These are phyloP conservation scores for Hassar affinis DNA, from an alignment of 2,113 vertebrate genomes.

Conservation along the genomic window DNA sequence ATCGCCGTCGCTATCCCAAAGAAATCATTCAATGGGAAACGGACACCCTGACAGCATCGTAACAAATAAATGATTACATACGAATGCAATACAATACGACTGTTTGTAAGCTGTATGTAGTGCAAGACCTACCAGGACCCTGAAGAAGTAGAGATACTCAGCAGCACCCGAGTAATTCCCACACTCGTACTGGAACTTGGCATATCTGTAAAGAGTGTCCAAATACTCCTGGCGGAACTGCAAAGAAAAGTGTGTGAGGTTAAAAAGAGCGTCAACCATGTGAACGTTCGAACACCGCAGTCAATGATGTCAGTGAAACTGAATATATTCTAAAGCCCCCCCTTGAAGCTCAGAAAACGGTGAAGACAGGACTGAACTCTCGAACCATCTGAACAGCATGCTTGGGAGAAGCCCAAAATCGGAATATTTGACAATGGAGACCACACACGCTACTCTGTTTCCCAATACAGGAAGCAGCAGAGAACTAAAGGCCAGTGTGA, in stretches of 20 bases:
- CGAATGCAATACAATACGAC: background rate
- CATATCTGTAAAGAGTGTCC: conserved; percentile 94
- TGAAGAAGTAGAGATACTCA: conserved; percentile 97
- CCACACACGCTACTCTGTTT: conserved; percentile 6
- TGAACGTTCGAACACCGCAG: background rate
- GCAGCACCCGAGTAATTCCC: conserved; percentile 97
- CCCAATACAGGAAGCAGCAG: background rate
- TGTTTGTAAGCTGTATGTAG: background rate
- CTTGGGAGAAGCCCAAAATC: conserved; percentile 5
- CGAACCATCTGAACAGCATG: conserved; percentile 6
- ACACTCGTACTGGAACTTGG: conserved; percentile 98
- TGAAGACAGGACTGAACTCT: conserved; percentile 20
- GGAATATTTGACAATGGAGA: conserved; percentile 24
- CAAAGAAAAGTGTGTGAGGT: background rate
- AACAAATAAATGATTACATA: background rate
- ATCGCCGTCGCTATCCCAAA: background rate
- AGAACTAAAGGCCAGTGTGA: conserved; percentile 16
- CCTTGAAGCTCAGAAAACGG: background rate
- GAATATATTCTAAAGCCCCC: background rate
- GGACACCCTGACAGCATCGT: background rate
- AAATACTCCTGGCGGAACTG: conserved; percentile 98
- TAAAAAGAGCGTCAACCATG: background rate
- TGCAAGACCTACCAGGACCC: conserved; percentile 87
- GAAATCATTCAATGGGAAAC: background rate
- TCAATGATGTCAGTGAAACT: background rate